Evolutionary conservation across 1,140 invertebrate species (phyloP), one percentile per base, ranked within the genome.

Genomic region (Rhizoglyphus robini): DNA sequence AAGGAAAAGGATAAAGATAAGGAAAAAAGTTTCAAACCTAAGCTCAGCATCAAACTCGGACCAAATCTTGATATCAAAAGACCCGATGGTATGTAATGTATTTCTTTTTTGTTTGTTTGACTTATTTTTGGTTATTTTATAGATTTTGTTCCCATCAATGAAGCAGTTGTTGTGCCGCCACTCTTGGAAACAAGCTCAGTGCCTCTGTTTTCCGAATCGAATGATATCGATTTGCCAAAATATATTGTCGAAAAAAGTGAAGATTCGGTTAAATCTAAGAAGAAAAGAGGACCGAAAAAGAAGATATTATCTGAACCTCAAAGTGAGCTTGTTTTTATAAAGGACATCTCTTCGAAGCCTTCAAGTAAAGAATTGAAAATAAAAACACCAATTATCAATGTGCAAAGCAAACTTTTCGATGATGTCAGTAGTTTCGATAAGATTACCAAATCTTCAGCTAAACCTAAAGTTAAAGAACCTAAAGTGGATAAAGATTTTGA

Each of bases 1-100:
- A 86, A 86, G 69, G 78, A 81, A 36, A 85, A 84, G 70, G 81
- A 85, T 20, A 66, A 66, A 60, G 81, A 83, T 70, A 86, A 86
- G 74, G 81, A 83, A 58, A 83, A 85, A 65, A 85, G 34, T 32
- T 48, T 31, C n/a, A 64, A 64, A 57, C 63, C 63, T n/a, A 64
- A 64, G 32, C 3, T 64, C 31, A 64, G 41, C 29, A 64, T 64
- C 25, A 64, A 64, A 32, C 51, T 64, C 3, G 63, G 63, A 4
- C 46, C 46, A 23, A 23, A 51, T n/a, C n/a, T n/a, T n/a, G n/a
- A n/a, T n/a, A n/a, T n/a, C n/a, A n/a, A n/a, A n/a, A n/a, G n/a
- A n/a, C n/a, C n/a, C n/a, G n/a, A n/a, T n/a, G n/a, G n/a, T n/a
- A n/a, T n/a, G n/a, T n/a, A n/a, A n/a, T n/a, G n/a, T n/a, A n/a